Base-by-base conservation (phyloP, 1,140 invertebrate genomes). In the Drosophila murphyi region DNA sequence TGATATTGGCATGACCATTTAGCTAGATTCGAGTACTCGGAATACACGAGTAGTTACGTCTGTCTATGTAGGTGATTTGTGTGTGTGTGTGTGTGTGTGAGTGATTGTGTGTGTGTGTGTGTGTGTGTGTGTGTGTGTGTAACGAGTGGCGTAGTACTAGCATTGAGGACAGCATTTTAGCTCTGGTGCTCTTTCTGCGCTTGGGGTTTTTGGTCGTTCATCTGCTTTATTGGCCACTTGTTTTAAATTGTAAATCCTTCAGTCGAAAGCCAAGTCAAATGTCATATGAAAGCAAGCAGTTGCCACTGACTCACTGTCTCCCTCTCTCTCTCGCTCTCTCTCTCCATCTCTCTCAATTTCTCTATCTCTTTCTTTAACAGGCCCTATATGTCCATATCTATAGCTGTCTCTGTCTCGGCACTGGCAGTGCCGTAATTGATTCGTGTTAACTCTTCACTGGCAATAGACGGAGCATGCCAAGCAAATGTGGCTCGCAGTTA, bases 401-500 rank as follows among this genome's bases (percentile, higher is more conserved):
- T 50, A 35, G 32, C 31, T 51, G 4, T 54, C 43, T 65, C 28
- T 54, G 39, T 80, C 35, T 67, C 28, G 54, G 56, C 43, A 45
- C 72, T 77, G 64, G 54, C 60, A 79, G 75, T 87, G 82, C 80
- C 80, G 83, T 88, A 88, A 88, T 88, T 88, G 83, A 88, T 88
- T 88, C 85, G 83, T 88, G 83, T 88, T 88, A 88, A 89, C 83
- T 88, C 83, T 89, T 88, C 85, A 88, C 83, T 88, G 83, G 80
- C 85, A 88, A 89, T 88, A 88, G 83, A 89, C 76, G 85, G 80
- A 89, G 83, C 67, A 75, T 78, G 77, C 80, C 83, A 88, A 89
- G 73, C 80, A 80, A 89, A 88, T 89, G 83, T 76, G 77, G 60
- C 73, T 75, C 73, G 39, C 70, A 89, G 85, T 72, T 78, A 80